These are phyloP conservation scores for Prorops nasuta DNA, from an alignment of 1,140 invertebrate genomes.

Conservation along the genomic window DNA sequence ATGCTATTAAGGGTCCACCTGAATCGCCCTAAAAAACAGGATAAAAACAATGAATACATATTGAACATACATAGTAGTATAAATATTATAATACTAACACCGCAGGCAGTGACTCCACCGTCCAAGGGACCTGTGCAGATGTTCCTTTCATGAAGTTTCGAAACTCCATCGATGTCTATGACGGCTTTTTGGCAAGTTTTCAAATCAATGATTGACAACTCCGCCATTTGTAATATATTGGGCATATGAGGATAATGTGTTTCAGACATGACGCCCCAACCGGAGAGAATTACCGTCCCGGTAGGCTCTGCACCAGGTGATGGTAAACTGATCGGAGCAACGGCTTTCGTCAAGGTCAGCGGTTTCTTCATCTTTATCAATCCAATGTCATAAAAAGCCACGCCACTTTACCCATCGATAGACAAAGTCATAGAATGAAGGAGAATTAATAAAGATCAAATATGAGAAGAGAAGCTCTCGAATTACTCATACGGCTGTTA, in stretches of 20 bases:
- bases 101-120: slow-evolving; percentile 62
- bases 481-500: no score
- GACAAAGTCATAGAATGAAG: neutral
- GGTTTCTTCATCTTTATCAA: slow-evolving; percentile 57
- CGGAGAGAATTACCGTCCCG: slow-evolving; percentile 50
- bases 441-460: no score
- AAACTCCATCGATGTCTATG: slow-evolving; percentile 14
- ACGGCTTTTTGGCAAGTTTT: slow-evolving; percentile 31
- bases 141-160: slow-evolving; percentile 50
- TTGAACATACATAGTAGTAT: no score
- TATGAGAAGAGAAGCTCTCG: no score
- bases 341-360: slow-evolving; percentile 49
- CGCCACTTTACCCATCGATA: slow-evolving; percentile 31
- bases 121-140: slow-evolving; percentile 64
- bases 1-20: slow-evolving; percentile 63
- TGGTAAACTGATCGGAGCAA: slow-evolving; percentile 58
- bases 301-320: slow-evolving; percentile 39
- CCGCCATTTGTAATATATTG: slow-evolving; percentile 25
- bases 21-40: slow-evolving; percentile 63
- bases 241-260: slow-evolving; percentile 23
- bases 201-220: slow-evolving; percentile 32
- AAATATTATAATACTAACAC: slow-evolving; percentile 40
- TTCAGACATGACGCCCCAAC: slow-evolving; percentile 51
- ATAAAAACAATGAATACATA: no score
- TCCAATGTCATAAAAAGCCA: slow-evolving; percentile 64